Base-by-base conservation (phyloP, 2,888 invertebrate species). In the Xestia ashworthii region DNA sequence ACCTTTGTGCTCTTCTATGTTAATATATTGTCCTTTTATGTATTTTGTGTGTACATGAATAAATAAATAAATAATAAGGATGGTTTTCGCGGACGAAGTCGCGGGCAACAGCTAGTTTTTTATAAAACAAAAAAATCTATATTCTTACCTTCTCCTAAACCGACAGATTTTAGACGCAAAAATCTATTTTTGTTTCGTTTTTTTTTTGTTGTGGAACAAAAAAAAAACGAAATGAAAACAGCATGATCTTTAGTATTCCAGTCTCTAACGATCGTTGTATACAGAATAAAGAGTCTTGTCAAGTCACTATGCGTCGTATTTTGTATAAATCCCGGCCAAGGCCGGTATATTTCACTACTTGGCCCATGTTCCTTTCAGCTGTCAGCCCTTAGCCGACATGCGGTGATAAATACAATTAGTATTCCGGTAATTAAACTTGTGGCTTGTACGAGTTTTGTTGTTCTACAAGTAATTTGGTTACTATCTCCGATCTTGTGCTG, bases 301-400 rank as follows among this genome's bases (percentile, higher is more conserved):
- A 74, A 67, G 41, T 71, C 70, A 75, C 65, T 68, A 38, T 74
- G 79, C 60, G 69, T 60, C 66, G 66, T 73, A 84, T 72, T 84
- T 83, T 62, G 55, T 75, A 60, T 65, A 32, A 80, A 83, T 76
- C 71, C 14, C 72, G 75, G 80, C 60, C 82, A 84, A 80, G 84
- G 84, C 50, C 75, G 62, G 65, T 69, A 83, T 83, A 75, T 83
- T 73, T 82, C 66, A 78, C 70, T 66, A 67, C 48, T 78, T 46
- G 58, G 14, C 22, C 80, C 44, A 14, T 50, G 48, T 62, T 48
- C 46, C 32, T 60, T 65, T 69, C 78, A 60, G 53, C 32, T 66
- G 73, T 68, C 80, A 67, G 71, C 70, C 74, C 64, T 48, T 55
- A 67, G 60, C 55, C 53, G 55, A 44, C 55, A 58, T 38, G 48